Evolutionary conservation across 2,113 vertebrate genomes (phyloP).

Genomic region (Corydoras sp.): DNA sequence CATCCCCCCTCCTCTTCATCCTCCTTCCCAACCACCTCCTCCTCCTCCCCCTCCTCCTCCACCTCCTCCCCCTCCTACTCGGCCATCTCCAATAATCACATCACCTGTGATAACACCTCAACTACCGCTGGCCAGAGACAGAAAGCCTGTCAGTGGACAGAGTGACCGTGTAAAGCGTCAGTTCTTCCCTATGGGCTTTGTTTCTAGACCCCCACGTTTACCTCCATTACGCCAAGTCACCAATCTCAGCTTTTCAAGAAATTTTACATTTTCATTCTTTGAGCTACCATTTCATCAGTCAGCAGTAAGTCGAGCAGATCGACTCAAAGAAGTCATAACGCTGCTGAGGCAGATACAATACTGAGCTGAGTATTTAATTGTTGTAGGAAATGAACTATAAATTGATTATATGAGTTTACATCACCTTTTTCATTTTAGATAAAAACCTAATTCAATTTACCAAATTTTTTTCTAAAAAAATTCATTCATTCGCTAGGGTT

Average conservation of each 20-base stretch:
- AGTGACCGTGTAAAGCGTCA: constrained; percentile 32
- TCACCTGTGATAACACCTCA: constrained; percentile 11
- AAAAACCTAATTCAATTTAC: too few species aligned
- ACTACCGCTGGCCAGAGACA: constrained; percentile 28
- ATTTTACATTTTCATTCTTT: constrained; percentile 77
- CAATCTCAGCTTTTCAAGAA: constrained; percentile 70
- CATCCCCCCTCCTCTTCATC: constrained; percentile 44
- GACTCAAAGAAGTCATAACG: constrained; percentile 54
- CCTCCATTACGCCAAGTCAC: constrained; percentile 63
- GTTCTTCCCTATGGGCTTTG: constrained; percentile 38
- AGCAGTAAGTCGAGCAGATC: constrained; percentile 53
- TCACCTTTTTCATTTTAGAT: too few species aligned
- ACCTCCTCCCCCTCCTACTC: constrained; percentile 23
- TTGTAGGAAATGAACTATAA: too few species aligned
- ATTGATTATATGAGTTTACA: too few species aligned
- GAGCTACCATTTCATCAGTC: constrained; percentile 69
- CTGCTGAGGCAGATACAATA: constrained; percentile 61
- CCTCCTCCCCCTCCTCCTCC: neutral
- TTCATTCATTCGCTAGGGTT: too few species aligned
- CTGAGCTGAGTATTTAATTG: constrained; percentile 39
- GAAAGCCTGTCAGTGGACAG: neutral
- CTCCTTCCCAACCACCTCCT: constrained; percentile 8
- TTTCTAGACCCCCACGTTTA: constrained; percentile 51
- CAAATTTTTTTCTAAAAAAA: too few species aligned
- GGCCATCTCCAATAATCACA: constrained; percentile 32